Conservation (phyloP, 2,888 invertebrate species). For the Chelonus formosanus region DNA sequence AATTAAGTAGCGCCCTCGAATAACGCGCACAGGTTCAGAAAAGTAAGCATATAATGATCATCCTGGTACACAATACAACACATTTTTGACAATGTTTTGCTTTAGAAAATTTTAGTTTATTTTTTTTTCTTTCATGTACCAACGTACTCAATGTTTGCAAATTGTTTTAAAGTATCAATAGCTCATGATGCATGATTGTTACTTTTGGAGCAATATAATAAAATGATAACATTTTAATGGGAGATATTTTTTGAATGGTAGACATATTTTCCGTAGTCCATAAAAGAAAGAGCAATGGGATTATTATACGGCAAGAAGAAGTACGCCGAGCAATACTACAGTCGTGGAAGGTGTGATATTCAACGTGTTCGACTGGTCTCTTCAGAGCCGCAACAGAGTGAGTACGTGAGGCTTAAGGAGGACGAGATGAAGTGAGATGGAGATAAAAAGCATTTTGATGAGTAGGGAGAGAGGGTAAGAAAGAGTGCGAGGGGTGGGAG, state of each 20-base stretch:
- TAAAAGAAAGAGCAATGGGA: slow-evolving; percentile 2
- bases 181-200: too few species aligned
- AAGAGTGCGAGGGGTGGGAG: slow-evolving; percentile 52
- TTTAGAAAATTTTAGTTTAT: background rate
- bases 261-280: too few species aligned
- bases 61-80: too few species aligned
- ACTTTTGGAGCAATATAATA: too few species aligned
- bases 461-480: slow-evolving; percentile 40
- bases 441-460: slow-evolving; percentile 27
- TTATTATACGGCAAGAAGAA: background rate
- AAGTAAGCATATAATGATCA: slow-evolving; percentile 10
- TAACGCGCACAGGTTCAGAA: slow-evolving; percentile 49
- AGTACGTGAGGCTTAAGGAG: slow-evolving; percentile 9
- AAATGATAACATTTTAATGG: too few species aligned
- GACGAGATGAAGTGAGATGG: slow-evolving; percentile 22
- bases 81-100: background rate
- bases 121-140: too few species aligned
- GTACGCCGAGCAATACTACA: slow-evolving; percentile 40
- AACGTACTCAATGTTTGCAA: too few species aligned
- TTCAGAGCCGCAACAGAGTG: slow-evolving; percentile 7
- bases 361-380: slow-evolving; percentile 32
- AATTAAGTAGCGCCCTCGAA: slow-evolving; percentile 65
- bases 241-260: too few species aligned
- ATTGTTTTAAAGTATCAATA: too few species aligned
- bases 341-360: slow-evolving; percentile 61